Conservation (phyloP, 2,113 vertebrate genomes). For the Micromys minutus region DNA sequence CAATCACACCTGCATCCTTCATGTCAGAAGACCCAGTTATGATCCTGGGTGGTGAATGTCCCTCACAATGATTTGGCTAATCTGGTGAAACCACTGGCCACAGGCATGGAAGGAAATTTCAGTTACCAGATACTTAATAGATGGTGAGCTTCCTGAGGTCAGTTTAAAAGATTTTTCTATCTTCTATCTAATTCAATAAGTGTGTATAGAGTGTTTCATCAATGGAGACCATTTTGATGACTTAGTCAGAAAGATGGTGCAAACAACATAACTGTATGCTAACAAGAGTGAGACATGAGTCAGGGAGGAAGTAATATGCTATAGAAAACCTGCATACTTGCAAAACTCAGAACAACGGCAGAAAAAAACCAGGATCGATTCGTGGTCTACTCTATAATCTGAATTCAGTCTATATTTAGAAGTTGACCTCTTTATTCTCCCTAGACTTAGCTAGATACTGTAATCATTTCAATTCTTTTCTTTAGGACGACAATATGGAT, state of each 20-base stretch:
- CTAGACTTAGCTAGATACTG: background rate
- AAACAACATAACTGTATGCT: background rate
- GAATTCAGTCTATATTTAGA: background rate
- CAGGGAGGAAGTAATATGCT: background rate
- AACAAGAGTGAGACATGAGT: background rate
- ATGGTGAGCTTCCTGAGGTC: background rate
- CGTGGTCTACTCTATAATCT: background rate
- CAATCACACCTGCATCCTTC: slow-evolving; percentile 20
- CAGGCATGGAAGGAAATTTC: slow-evolving; percentile 7
- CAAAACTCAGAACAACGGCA: slow-evolving; percentile 10
- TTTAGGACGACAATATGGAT: slow-evolving; percentile 77
- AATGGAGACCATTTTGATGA: background rate
- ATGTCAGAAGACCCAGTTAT: background rate
- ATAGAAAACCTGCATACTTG: background rate
- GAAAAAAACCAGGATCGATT: background rate
- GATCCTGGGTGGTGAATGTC: background rate
- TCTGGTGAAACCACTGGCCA: background rate
- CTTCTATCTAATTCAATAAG: background rate
- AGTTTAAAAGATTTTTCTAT: background rate
- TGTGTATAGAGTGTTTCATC: background rate
- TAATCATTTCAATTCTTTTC: slow-evolving; percentile 56
- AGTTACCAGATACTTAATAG: slow-evolving; percentile 29
- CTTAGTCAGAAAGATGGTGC: background rate
- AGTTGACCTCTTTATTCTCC: background rate
- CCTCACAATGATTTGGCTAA: background rate